Percentiles rank a stretch among this genome's conserved stretches.
These are phyloP conservation scores for Sycophila sp. DNA, from an alignment of 1,140 invertebrate genomes.

Conservation along the genomic window DNA sequence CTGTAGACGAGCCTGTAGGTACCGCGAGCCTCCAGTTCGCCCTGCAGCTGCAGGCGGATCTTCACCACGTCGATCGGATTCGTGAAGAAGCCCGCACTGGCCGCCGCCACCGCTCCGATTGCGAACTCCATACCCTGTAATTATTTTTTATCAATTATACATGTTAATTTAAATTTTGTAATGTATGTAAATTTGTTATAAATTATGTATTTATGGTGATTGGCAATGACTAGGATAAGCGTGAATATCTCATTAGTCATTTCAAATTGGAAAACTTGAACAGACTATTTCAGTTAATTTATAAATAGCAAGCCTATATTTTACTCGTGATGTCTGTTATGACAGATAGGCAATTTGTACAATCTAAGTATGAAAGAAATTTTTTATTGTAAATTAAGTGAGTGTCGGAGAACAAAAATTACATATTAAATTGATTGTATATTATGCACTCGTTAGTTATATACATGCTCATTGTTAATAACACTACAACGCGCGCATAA, in stretches of 20 bases:
- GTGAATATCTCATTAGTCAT: too few species aligned
- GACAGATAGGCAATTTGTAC: too few species aligned
- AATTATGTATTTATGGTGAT: background rate
- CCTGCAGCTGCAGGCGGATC: slow-evolving; percentile 91
- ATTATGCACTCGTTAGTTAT: background rate
- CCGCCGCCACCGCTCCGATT: slow-evolving; percentile 71
- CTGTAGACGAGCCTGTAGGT: slow-evolving; percentile 71
- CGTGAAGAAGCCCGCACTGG: slow-evolving; percentile 74
- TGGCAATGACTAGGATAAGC: too few species aligned
- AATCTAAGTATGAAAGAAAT: too few species aligned
- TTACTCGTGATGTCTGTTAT: too few species aligned
- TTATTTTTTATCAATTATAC: too few species aligned
- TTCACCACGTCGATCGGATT: slow-evolving; percentile 90
- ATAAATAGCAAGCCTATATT: too few species aligned
- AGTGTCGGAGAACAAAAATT: background rate
- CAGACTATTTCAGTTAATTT: too few species aligned
- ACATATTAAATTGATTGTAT: background rate
- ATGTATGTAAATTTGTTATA: background rate
- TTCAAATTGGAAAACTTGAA: too few species aligned
- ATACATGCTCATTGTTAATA: background rate
- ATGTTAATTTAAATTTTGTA: background rate
- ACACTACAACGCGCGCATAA: background rate
- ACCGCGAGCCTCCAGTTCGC: slow-evolving; percentile 80
- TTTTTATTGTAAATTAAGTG: too few species aligned
- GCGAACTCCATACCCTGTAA: slow-evolving; percentile 70